Percentiles rank a stretch among this genome's conserved stretches.
Conservation (phyloP, 2,113 vertebrate genomes). For the Scolopax mira region DNA sequence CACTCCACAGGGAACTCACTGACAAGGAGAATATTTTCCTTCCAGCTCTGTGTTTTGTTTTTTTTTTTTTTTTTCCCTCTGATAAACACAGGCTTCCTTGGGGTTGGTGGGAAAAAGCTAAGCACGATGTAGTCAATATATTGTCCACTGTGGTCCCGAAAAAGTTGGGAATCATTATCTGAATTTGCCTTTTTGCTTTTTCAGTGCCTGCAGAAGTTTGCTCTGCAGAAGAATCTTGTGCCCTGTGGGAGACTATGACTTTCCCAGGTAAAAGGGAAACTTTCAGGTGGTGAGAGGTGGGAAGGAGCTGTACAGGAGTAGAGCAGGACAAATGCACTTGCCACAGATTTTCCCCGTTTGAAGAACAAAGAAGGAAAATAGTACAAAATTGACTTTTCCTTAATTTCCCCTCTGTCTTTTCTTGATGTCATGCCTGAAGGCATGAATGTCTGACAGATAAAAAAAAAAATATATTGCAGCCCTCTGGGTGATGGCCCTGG, state of each 20-base stretch:
- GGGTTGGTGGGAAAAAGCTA: neutral
- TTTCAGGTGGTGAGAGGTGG: neutral
- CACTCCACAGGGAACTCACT: neutral
- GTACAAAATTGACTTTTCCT: neutral
- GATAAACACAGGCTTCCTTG: neutral
- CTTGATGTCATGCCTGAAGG: neutral
- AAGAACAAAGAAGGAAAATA: neutral
- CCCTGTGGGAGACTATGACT: neutral
- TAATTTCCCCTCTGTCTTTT: neutral
- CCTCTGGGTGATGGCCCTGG: neutral
- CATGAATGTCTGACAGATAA: neutral
- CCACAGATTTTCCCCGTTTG: neutral
- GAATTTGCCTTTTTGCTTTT: neutral
- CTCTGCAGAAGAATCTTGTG: neutral
- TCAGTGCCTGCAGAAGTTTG: neutral
- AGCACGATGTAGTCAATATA: rapidly evolving
- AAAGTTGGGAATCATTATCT: neutral
- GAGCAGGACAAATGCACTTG: neutral
- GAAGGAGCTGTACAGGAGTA: neutral
- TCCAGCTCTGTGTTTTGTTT: neutral
- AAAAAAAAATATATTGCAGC: neutral
- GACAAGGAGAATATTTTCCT: neutral
- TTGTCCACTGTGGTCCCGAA: neutral
- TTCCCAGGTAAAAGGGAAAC: neutral
- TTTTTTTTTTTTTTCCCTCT: neutral